Conservation (phyloP, 1,140 invertebrate species). For the Periplaneta americana region DNA sequence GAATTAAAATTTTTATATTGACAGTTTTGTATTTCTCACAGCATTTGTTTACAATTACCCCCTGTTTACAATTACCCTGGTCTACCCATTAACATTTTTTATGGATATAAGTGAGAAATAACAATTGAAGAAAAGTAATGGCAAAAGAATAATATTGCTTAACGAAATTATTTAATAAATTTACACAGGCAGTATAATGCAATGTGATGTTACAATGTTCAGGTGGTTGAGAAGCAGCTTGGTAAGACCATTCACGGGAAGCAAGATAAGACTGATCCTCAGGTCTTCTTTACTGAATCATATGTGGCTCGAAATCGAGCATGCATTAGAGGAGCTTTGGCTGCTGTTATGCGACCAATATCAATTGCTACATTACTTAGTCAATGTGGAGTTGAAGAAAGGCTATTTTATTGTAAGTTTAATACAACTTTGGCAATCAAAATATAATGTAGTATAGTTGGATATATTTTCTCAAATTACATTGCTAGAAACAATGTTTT, state of each 20-base stretch:
- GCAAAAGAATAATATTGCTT: too few relatives aligned
- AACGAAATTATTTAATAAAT: too few relatives aligned
- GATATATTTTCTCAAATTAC: too few relatives aligned
- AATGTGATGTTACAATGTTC: slow-evolving; percentile 20
- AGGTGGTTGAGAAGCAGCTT: slow-evolving; percentile 62
- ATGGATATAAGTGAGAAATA: too few relatives aligned
- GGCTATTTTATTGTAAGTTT: slow-evolving; percentile 71
- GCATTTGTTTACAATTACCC: too few relatives aligned
- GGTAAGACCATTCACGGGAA: slow-evolving; percentile 77
- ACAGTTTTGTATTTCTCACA: too few relatives aligned
- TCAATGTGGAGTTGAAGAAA: slow-evolving; percentile 75
- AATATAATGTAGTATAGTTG: slow-evolving; percentile 9
- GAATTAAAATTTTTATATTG: too few relatives aligned
- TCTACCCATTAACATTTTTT: too few relatives aligned
- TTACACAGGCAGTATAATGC: neutral
- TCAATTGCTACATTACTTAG: slow-evolving; percentile 72
- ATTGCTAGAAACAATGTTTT: too few relatives aligned
- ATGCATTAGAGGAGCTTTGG: slow-evolving; percentile 78
- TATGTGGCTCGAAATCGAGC: slow-evolving; percentile 81
- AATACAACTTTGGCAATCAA: slow-evolving; percentile 12
- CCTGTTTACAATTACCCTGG: too few relatives aligned
- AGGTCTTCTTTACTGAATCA: slow-evolving; percentile 83
- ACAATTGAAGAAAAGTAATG: too few relatives aligned
- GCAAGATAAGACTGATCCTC: slow-evolving; percentile 75
- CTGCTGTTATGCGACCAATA: slow-evolving; percentile 82